Percentiles rank a stretch among this genome's conserved stretches.
Evolutionary conservation across 1,140 invertebrate species (phyloP).

Genomic region (Drosophila willistoni): DNA sequence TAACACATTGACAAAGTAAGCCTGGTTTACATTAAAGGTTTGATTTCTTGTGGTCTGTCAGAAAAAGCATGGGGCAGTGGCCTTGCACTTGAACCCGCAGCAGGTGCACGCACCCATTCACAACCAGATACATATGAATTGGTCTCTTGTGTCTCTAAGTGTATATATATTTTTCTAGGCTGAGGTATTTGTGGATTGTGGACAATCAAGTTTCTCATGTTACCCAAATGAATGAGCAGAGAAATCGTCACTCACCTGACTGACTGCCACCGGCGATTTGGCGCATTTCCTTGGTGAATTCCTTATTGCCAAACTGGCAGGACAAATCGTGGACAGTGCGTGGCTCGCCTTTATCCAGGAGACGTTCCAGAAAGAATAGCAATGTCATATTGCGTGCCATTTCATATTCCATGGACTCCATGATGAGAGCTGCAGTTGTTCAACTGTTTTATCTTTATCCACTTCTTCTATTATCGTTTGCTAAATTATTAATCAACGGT

Average conservation of each 20-base stretch:
- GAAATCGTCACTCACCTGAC: conserved; percentile 85
- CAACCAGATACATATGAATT: neutral
- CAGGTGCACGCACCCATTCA: conserved; percentile 13
- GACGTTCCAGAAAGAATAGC: conserved; percentile 96
- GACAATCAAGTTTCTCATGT: conserved; percentile 2
- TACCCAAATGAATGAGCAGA: neutral
- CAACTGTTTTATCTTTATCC: conserved; percentile 34
- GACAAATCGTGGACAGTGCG: conserved; percentile 97
- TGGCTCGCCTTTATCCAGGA: conserved; percentile 96
- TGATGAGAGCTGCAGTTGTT: conserved; percentile 74
- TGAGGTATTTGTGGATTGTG: neutral
- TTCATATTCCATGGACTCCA: conserved; percentile 97
- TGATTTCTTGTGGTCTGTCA: neutral
- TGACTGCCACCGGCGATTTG: conserved; percentile 97
- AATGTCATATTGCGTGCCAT: conserved; percentile 96
- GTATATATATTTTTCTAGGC: neutral
- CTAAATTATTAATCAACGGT: conserved; percentile 50
- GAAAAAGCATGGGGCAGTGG: neutral
- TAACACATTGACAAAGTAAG: conserved; percentile 8
- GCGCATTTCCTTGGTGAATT: conserved; percentile 97
- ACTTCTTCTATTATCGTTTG: neutral
- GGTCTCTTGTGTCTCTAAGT: neutral
- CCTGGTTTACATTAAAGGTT: neutral
- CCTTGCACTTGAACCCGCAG: conserved; percentile 1
- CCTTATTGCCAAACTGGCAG: conserved; percentile 98